Evolutionary conservation across 2,888 invertebrate genomes (phyloP), one percentile per base, ranked within the genome.

Genomic region (Chesias legatella): DNA sequence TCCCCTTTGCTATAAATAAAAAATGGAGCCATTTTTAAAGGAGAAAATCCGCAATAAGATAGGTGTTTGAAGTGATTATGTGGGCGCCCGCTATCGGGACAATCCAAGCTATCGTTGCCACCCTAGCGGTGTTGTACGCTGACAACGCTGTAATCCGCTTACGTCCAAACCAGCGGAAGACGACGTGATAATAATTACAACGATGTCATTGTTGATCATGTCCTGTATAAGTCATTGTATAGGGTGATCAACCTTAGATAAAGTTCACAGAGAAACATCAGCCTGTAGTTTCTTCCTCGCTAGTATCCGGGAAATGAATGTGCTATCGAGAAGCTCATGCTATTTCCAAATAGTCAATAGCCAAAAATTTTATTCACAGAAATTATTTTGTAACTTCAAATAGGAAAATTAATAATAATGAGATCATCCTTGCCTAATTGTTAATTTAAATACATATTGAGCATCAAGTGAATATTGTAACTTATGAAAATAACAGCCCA

Each of bases 131-230:
- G 36, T 27, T 33, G 45, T 44, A 48, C 49, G 48, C 46, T 56
- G 56, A 58, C 60, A 61, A 51, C 55, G 43, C 50, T 48, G 43
- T 67, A 68, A 68, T 67, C 69, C 62, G 61, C 58, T 68, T 68
- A 68, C 24, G 33, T 38, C 48, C 13, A 17, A 42, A 37, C 46
- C 41, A 47, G 35, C 41, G 33, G 47, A 52, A 58, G 57, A 65
- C 63, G 60, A 48, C 58, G 55, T 54, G 53, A 63, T 63, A 68
- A 63, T 61, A 60, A 64, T 65, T 58, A 53, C 45, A 55, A 49
- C 48, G 37, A 17, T 36, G 32, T 45, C 52, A 43, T 42, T 47
- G 40, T 58, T 51, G 52, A 46, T 54, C 41, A 35, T 30, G 23
- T 53, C 26, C 48, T 38, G 50, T 56, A 40, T 62, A 40, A 30